A percentile compares a stretch with the other conserved stretches of the same genome.
Conservation (phyloP, 1,140 invertebrate genomes). For the Glossosoma conforme region DNA sequence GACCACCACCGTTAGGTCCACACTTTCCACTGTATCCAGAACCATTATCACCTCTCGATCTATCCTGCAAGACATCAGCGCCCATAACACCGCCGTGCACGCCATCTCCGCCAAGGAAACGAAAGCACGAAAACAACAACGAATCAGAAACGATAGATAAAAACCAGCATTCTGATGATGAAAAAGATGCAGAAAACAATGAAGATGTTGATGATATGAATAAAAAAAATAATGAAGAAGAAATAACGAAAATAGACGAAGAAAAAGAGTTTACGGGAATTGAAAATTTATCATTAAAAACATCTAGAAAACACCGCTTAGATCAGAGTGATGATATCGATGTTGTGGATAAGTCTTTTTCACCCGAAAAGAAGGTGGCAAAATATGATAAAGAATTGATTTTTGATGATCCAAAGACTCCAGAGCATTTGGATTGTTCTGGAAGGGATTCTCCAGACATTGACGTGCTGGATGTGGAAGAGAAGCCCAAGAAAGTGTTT, state of each 20-base stretch:
- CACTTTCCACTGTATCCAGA: conserved; percentile 48
- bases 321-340: no score
- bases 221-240: conserved; percentile 35
- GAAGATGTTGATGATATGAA: conserved; percentile 31
- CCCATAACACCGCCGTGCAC: conserved; percentile 59
- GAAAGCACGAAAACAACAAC: conserved; percentile 41
- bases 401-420: conserved; percentile 26
- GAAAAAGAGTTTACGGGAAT: no score
- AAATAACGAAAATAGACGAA: no score
- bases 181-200: neutral
- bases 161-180: conserved; percentile 34
- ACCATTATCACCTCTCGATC: conserved; percentile 51
- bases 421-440: conserved; percentile 30
- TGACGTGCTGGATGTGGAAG: conserved; percentile 43
- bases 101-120: conserved; percentile 45
- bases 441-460: conserved; percentile 50
- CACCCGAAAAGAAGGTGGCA: conserved; percentile 32
- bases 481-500: conserved; percentile 42
- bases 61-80: conserved; percentile 49
- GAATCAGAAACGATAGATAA: conserved; percentile 46
- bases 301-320: no score
- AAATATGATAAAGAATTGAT: conserved; percentile 7
- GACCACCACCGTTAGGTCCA: conserved; percentile 43
- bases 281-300: no score
- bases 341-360: no score